These are phyloP conservation scores for Mionectes macconnelli DNA, from an alignment of 2,113 vertebrate genomes.

Conservation along the genomic window DNA sequence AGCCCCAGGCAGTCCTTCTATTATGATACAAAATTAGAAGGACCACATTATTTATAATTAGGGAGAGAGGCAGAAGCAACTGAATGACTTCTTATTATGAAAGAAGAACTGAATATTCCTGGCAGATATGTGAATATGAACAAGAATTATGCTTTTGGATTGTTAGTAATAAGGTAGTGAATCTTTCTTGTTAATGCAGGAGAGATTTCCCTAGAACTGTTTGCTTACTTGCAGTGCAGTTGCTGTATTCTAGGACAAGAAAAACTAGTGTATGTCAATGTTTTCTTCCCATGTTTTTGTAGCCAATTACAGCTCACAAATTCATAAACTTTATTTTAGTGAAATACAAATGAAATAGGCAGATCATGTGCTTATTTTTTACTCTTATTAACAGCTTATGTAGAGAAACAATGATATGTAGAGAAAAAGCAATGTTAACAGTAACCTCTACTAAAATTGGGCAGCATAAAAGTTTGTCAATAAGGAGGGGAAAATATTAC, in stretches of 20 bases:
- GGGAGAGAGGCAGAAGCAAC: constrained; percentile 23
- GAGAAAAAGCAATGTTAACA: background rate
- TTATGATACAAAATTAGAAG: constrained; percentile 42
- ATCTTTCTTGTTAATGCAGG: background rate
- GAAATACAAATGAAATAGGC: background rate
- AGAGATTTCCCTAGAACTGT: background rate
- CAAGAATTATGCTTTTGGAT: background rate
- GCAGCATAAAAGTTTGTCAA: background rate
- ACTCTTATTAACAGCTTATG: background rate
- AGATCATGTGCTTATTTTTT: background rate
- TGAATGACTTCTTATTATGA: constrained; percentile 2
- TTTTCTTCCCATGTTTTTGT: background rate
- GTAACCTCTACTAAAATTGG: background rate
- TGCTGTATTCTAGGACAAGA: background rate
- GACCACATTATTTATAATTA: constrained; percentile 61
- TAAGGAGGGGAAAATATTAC: background rate
- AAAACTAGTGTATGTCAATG: background rate
- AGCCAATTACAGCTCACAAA: background rate
- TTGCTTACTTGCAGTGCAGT: background rate
- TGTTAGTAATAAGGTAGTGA: background rate
- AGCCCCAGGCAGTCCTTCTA: background rate
- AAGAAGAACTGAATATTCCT: constrained; percentile 36
- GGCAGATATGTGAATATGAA: background rate
- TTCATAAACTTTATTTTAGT: background rate
- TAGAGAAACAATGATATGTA: background rate